Evolutionary conservation across 1,140 invertebrate species (phyloP).

Genomic region (Sarcophaga bullata): DNA sequence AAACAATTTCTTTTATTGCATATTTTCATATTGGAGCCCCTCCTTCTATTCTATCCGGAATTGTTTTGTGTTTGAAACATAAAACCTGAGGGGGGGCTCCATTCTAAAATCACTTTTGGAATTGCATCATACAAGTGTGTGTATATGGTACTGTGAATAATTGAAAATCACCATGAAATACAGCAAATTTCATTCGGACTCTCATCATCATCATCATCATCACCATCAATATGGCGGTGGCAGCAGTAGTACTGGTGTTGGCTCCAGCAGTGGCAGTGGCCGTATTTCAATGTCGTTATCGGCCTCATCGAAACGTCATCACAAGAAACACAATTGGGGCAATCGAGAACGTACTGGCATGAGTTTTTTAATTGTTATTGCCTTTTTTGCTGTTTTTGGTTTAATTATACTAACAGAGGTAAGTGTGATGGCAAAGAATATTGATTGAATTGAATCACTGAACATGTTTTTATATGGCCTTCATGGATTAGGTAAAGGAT

Average conservation of each 20-base stretch:
- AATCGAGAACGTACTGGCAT: constrained; percentile 82
- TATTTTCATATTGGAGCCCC: neutral
- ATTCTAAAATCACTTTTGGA: neutral
- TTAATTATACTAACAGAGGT: constrained; percentile 83
- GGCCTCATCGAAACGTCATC: constrained; percentile 55
- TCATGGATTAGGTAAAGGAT: too few species aligned
- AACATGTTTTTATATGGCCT: too few species aligned
- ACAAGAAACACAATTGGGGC: constrained; percentile 65
- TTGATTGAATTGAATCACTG: neutral
- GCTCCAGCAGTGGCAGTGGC: neutral
- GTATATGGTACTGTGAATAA: too few species aligned
- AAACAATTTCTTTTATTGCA: neutral
- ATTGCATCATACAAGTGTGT: too few species aligned
- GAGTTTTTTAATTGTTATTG: constrained; percentile 88
- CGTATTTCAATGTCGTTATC: constrained; percentile 49
- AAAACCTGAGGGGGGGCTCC: constrained; percentile 29
- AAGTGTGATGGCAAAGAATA: constrained; percentile 41
- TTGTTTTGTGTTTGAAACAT: neutral
- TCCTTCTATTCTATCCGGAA: neutral
- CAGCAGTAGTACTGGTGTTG: neutral
- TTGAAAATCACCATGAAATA: constrained; percentile 10
- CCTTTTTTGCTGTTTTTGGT: constrained; percentile 89
- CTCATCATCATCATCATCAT: constrained; percentile 55
- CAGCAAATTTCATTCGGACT: constrained; percentile 42
- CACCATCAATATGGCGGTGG: constrained; percentile 48